Conservation (phyloP, 2,888 invertebrate species). For the Diarsia brunnea region DNA sequence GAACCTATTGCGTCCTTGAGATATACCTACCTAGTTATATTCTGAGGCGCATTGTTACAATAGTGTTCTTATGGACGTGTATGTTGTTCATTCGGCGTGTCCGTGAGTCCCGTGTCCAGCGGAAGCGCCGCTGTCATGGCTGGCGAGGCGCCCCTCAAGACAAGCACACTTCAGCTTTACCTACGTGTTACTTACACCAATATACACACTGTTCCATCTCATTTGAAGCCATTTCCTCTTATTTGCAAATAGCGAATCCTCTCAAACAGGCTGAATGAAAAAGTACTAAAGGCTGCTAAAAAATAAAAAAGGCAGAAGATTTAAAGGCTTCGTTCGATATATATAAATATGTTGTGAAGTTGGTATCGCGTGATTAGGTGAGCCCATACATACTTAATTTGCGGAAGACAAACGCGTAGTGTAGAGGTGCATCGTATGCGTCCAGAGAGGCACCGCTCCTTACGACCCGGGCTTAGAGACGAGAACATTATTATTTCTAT, state of each 20-base stretch:
- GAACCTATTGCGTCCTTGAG: conserved; percentile 46
- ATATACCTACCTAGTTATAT: conserved; percentile 13
- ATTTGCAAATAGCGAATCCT: conserved; percentile 61
- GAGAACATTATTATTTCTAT: conserved; percentile 40
- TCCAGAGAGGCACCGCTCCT: conserved; percentile 53
- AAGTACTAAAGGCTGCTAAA: conserved; percentile 28
- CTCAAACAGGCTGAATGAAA: conserved; percentile 51
- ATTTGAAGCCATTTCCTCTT: conserved; percentile 79
- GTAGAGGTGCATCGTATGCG: conserved; percentile 67
- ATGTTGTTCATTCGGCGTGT: conserved; percentile 65
- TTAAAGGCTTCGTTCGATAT: conserved; percentile 33
- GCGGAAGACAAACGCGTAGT: conserved; percentile 70
- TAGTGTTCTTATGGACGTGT: conserved; percentile 27
- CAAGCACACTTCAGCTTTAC: conserved; percentile 68
- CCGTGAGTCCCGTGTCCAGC: conserved; percentile 73
- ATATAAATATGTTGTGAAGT: conserved; percentile 42
- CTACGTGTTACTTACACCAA: conserved; percentile 69
- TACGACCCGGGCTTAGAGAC: conserved; percentile 56
- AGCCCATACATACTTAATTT: conserved; percentile 63
- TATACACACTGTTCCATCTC: conserved; percentile 79
- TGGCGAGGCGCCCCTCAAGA: conserved; percentile 85
- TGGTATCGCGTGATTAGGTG: conserved; percentile 53
- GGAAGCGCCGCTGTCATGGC: conserved; percentile 86
- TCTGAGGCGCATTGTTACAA: conserved; percentile 35
- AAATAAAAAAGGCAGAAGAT: conserved; percentile 24